Percentiles rank a stretch among this genome's conserved stretches.
Conservation (phyloP, 64 coral and sea anemone species). For the Orbicella faveolata region DNA sequence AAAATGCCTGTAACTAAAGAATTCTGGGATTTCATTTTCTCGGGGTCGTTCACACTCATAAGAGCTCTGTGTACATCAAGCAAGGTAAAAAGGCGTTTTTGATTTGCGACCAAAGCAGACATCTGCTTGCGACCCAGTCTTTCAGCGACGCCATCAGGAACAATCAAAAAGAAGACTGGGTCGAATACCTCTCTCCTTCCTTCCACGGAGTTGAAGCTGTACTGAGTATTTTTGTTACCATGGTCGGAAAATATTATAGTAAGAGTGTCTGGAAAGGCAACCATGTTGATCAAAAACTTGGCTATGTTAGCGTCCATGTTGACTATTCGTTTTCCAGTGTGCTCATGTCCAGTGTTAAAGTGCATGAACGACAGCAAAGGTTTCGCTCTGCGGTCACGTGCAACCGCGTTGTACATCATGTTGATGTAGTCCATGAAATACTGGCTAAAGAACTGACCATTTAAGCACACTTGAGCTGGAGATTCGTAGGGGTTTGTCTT, state of each 20-base stretch:
- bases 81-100: conserved; percentile 51
- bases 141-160: conserved; percentile 45
- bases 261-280: conserved; percentile 17
- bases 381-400: neutral
- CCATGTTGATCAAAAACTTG: conserved; percentile 33
- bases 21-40: conserved; percentile 4
- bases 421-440: conserved; percentile 70
- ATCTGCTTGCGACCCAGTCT: conserved; percentile 37
- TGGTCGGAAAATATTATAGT: conserved; percentile 63
- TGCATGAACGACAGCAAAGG: conserved; percentile 34
- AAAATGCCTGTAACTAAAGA: conserved; percentile 22
- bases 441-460: conserved; percentile 67
- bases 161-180: conserved; percentile 55
- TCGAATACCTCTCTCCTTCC: conserved; percentile 43
- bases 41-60: conserved; percentile 37
- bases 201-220: conserved; percentile 5
- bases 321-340: conserved; percentile 23
- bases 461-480: conserved; percentile 65
- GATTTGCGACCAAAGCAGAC: conserved; percentile 43
- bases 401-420: neutral
- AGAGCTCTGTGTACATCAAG: conserved; percentile 59
- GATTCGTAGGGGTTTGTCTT: conserved; percentile 69
- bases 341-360: conserved; percentile 46
- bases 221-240: conserved; percentile 45
- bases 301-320: conserved; percentile 32